Base-by-base conservation (phyloP, 1,140 invertebrate genomes). In the Trichonephila inaurata region DNA sequence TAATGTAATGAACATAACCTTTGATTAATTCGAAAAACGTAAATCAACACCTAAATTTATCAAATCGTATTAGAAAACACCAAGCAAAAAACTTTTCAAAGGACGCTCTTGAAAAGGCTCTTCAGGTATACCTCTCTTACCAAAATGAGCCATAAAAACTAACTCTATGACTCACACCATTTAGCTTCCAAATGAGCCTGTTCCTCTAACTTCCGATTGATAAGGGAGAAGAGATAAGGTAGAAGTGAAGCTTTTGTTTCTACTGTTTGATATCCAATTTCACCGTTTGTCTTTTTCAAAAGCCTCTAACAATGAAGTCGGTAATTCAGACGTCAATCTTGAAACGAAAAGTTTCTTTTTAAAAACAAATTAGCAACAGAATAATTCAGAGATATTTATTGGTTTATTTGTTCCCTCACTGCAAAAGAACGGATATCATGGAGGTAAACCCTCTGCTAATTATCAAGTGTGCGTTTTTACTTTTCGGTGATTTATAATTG, bases 221-320 rank as follows among this genome's bases (percentile, higher is more conserved):
- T 93, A 88, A 89, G 72, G 28, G 24, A 83, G 62, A n/a, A 85
- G 19, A 85, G 91, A 86, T 85, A 92, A 92, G 77, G 77, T n/a
- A 44, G 19, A 60, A 40, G 62, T 72, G 44, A 72, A 69, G 82
- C 83, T 92, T 92, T 92, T 86, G 82, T 92, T 86, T 89, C 86
- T 81, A 51, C 92, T 66, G 85, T 93, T 89, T 93, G 92, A 93
- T 88, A 93, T 93, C 62, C 86, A 93, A 93, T 93, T 89, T 88
- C 40, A 81, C 85, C 92, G 85, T 72, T 93, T 93, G 92, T 93
- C 92, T 93, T 93, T 93, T 93, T 93, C 92, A 93, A 89, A 92
- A 92, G 91, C 82, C 12, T 61, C 77, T 19, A 82, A 88, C 92
- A 88, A 88, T 89, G 69, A 58, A 40, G 82, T 61, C 51, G 24